Base-by-base conservation (phyloP, 1,140 invertebrate species). In the Drosophila mauritiana region DNA sequence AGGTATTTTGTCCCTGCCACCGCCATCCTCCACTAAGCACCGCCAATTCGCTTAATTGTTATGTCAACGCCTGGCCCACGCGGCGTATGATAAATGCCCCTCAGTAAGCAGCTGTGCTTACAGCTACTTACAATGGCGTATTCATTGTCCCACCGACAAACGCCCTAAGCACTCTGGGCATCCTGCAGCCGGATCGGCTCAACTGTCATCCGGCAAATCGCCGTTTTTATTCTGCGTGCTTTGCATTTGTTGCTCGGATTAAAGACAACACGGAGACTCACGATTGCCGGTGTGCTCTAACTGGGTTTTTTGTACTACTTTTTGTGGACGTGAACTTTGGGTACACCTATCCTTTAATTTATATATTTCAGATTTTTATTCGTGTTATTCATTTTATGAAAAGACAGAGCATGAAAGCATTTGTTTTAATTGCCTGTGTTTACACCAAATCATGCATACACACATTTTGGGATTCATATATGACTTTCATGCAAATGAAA, bases 1-100 rank as follows among this genome's bases (percentile, higher is more conserved):
- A 75, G 51, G 53, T 52, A 58, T 31, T 22, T 6, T 22, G 20
- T 20, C 17, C 12, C 7, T 25, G 15, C 46, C 5, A 11, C 6
- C 34, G 17, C 12, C 15, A 22, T 2, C 15, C 15, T 17, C 46
- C 20, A 15, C 58, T 57, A 54, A 61, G 72, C 57, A 68, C 42
- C 68, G 57, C 78, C 69, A 78, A 83, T 79, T 86, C 69, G 62
- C 74, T 61, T 82, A 82, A 85, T 82, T 78, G 73, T 63, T 79
- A 80, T 86, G 82, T 85, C 74, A 73, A 78, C 82, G 78, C 53
- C 61, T 15, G 55, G 80, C 62, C 76, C 73, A 69, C 74, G 73
- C 65, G 75, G 75, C 74, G 75, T 78, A 78, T 78, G 74, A 78
- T 78, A 73, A 78, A 78, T 78, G 64, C 61, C 58, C 39, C 20